Evolutionary conservation across 2,888 invertebrate species (phyloP), one percentile per base, ranked within the genome.

Genomic region (Stomorhina lunata): DNA sequence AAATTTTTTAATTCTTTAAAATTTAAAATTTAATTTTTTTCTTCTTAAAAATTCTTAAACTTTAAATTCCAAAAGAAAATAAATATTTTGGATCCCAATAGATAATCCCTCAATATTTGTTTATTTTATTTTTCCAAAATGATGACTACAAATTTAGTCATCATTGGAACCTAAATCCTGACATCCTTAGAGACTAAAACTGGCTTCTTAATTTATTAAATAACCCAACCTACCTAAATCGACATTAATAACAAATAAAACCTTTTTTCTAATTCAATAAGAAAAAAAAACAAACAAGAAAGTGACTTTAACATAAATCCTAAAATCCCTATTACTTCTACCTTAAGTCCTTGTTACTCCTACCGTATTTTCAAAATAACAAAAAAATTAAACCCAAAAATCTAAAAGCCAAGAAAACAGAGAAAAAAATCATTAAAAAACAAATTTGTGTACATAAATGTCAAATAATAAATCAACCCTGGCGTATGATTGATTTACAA

Each of bases 401-500:
- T n/a, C 32, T 37, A 37, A 27, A 59, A 20, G 22, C 22, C 50
- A 50, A 20, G 5, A 27, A 40, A 25, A 50, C 4, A n/a, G 27
- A 43, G 43, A n/a, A 45, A 43, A 10, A 45, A 48, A 4, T 15
- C 5, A 55, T 17, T 12, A 55, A 34, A 15, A 34, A 25, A n/a
- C 22, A 15, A 43, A 63, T 65, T 22, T 12, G 34, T 53, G 7
- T 45, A 37, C 32, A 65, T 48, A 59, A 76, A 34, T 27, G 65
- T 20, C 25, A 48, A 34, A 63, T 45, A 69, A 69, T 66, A 45
- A 59, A 76, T 71, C 80, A 76, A 22, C 15, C 22, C 29, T 27
- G 76, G 65, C 81, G 66, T 68, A 77, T 81, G 77, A 81, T 66
- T 81, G 55, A 81, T 81, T 66, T 48, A 68, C 12, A 59, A 50